Evolutionary conservation across 2,113 vertebrate genomes (phyloP), one percentile per base, ranked within the genome.

Genomic region (Chaetorhynchus papuensis): DNA sequence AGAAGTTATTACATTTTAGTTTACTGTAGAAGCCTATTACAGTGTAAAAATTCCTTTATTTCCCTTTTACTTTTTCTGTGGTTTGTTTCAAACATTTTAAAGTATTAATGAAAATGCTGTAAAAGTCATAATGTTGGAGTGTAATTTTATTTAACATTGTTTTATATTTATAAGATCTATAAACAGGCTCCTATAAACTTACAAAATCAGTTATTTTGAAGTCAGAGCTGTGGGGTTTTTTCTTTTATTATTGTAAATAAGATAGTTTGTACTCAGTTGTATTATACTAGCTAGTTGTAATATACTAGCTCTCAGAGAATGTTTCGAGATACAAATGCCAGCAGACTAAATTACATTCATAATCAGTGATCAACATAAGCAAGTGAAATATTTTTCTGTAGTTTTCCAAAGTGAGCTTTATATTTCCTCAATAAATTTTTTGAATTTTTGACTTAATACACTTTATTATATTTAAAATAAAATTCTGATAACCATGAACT

Each of bases 61-160:
- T 94, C 44, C 69, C 49, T 75, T 87, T 84, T 64, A 35, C 14
- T 81, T 82, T 72, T 52, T 30, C 53, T 63, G 20, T 88, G 47
- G 27, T 83, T 97, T 93, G 31, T 95, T 96, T 94, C 72, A 86
- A 86, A 71, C 8, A 28, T 79, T 89, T 86, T 90, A 56, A 93
- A 89, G 49, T 66, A 90, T 84, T 94, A 90, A 90, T 95, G 69
- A 91, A 94, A 96, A 82, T 87, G 37, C 26, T 91, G 30, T 77
- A 87, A 83, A 97, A 95, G 57, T 44, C 35, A 17, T 82, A 93
- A 85, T 39, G 17, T 75, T 94, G n/a, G 68, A 89, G 57, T 68
- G 74, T 77, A 82, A 74, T 86, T 91, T 95, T 86, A 93, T 89
- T 91, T 93, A 83, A 74, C 56, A 59, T 92, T 90, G 64, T 52